These are phyloP conservation scores for Ophion ellenae DNA, from an alignment of 2,888 invertebrate species.

Conservation along the genomic window DNA sequence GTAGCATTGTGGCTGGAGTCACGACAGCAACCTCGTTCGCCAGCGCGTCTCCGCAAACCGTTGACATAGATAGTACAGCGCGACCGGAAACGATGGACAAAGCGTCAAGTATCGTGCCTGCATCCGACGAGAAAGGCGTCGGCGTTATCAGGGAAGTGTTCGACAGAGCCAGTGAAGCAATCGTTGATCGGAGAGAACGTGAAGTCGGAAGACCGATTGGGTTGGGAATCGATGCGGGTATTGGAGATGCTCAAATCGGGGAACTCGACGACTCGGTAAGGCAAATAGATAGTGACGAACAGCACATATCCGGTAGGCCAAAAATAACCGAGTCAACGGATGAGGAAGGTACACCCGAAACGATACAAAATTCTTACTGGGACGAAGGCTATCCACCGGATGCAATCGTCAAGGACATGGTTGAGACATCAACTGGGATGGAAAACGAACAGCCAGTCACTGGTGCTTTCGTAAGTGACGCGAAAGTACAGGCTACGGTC, in stretches of 20 bases:
- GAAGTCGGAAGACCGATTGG: conserved; percentile 42
- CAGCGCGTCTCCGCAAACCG: conserved; percentile 54
- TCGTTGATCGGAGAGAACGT: conserved; percentile 32
- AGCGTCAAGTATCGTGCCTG: conserved; percentile 34
- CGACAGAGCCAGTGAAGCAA: conserved; percentile 42
- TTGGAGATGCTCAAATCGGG: conserved; percentile 37
- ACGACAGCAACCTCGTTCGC: conserved; percentile 38
- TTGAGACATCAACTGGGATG: conserved; percentile 52
- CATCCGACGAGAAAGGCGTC: conserved; percentile 25
- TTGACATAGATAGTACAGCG: conserved; percentile 37
- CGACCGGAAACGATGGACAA: conserved; percentile 35
- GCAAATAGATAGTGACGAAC: background rate
- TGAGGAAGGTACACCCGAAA: conserved; percentile 13
- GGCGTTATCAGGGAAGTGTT: conserved; percentile 13
- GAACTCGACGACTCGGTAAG: background rate
- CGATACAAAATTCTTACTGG: conserved; percentile 30
- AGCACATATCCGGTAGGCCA: background rate
- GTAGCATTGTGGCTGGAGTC: conserved; percentile 5
- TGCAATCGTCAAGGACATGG: conserved; percentile 67
- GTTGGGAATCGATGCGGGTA: conserved; percentile 34
- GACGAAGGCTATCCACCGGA: conserved; percentile 65
- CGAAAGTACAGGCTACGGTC: conserved; percentile 10
- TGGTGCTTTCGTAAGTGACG: conserved; percentile 18
- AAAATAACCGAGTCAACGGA: background rate
- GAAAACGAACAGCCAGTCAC: background rate